Evolutionary conservation across 1,140 invertebrate species (phyloP).

Genomic region (Saccostrea echinata): DNA sequence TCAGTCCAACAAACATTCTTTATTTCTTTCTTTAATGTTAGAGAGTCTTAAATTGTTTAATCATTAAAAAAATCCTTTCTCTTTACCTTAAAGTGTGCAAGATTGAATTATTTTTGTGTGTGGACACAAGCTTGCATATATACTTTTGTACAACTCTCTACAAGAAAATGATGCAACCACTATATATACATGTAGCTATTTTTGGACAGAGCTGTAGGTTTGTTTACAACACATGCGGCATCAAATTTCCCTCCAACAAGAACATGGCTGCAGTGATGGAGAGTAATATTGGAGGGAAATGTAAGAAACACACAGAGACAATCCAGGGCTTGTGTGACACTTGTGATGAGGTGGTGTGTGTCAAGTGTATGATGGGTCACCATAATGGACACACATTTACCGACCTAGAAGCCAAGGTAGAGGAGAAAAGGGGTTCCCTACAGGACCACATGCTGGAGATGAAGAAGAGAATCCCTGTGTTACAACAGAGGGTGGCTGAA

Average conservation of each 20-base stretch:
- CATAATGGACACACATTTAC: constrained; percentile 37
- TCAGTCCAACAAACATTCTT: no score
- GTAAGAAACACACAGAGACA: constrained; percentile 9
- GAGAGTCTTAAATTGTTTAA: no score
- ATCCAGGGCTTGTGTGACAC: constrained; percentile 38
- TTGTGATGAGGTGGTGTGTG: constrained; percentile 19
- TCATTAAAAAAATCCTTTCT: no score
- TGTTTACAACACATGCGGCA: not conserved
- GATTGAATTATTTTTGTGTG: no score
- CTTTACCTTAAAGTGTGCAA: no score
- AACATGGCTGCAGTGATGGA: constrained; percentile 26
- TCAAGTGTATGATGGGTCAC: constrained; percentile 30
- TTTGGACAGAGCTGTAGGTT: constrained; percentile 35
- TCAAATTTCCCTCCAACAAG: not conserved
- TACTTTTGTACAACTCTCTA: no score
- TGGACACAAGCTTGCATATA: no score
- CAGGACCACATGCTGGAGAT: not conserved
- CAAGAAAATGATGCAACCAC: no score
- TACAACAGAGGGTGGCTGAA: constrained; percentile 27
- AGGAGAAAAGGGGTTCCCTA: not conserved
- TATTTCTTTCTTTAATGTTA: no score
- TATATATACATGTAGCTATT: not conserved
- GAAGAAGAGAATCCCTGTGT: not conserved
- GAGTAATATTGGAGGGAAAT: not conserved
- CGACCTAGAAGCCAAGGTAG: not conserved